A percentile compares a stretch with the other conserved stretches of the same genome.
Conservation (phyloP, 2,888 invertebrate genomes). For the Acanthosepion lycidas region DNA sequence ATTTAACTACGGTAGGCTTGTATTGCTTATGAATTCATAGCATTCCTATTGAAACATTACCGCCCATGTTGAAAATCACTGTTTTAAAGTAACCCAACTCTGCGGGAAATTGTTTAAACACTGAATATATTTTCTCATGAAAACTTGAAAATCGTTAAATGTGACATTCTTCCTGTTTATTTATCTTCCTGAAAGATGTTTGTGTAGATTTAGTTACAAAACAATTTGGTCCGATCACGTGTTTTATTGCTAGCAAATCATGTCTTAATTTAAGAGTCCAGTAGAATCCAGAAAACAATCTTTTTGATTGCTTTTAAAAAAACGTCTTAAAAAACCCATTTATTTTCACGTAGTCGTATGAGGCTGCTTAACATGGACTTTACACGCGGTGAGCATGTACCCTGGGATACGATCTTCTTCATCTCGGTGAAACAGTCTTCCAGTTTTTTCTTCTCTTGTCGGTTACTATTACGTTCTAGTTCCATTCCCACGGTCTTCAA, state of each 20-base stretch:
- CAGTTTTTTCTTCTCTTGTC: slow-evolving; percentile 8
- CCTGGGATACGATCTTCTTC: neutral
- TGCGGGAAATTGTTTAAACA: too few relatives aligned
- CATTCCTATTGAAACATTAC: too few relatives aligned
- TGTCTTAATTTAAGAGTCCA: neutral
- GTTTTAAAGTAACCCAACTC: too few relatives aligned
- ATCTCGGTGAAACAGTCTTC: slow-evolving; percentile 39
- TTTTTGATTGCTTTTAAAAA: neutral
- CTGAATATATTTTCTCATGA: too few relatives aligned
- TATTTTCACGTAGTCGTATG: slow-evolving; percentile 36
- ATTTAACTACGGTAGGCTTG: too few relatives aligned
- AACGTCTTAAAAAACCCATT: slow-evolving; percentile 6
- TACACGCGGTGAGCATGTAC: neutral
- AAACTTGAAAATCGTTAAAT: neutral
- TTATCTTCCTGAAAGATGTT: neutral
- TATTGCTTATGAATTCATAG: too few relatives aligned
- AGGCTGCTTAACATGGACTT: neutral
- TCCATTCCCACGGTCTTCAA: neutral
- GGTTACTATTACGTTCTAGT: neutral
- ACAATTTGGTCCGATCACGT: neutral
- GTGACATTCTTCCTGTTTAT: neutral
- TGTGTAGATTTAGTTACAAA: neutral
- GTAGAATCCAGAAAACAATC: neutral
- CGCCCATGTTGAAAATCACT: too few relatives aligned
- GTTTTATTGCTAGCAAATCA: neutral